Evolutionary conservation across 2,888 invertebrate species (phyloP).

Genomic region (Ischnus inquisitorius): DNA sequence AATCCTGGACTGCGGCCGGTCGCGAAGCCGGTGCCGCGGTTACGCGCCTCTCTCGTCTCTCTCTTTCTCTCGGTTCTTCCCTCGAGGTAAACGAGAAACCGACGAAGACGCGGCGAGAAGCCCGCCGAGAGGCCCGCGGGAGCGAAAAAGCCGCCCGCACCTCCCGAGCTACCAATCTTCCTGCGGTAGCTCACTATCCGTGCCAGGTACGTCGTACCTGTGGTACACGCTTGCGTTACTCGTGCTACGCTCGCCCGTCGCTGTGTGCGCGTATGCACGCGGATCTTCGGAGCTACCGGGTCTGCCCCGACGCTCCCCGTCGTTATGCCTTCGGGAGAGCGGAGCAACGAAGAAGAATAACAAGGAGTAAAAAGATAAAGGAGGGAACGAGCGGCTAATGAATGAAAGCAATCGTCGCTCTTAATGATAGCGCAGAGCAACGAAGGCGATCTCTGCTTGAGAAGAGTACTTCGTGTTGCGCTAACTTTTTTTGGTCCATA

Average conservation of each 20-base stretch:
- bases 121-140: constrained; percentile 14
- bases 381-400: constrained; percentile 77
- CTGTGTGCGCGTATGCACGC: constrained; percentile 19
- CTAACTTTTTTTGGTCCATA: too few relatives aligned
- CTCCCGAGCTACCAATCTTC: constrained; percentile 35
- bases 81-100: neutral
- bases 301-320: constrained; percentile 25
- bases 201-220: constrained; percentile 11
- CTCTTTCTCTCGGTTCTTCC: neutral
- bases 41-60: constrained; percentile 55
- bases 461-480: too few relatives aligned
- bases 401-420: constrained; percentile 77
- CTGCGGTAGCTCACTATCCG: constrained; percentile 34
- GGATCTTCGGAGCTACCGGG: constrained; percentile 53
- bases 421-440: constrained; percentile 22
- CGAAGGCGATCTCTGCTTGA: neutral
- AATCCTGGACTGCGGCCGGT: constrained; percentile 24
- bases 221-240: constrained; percentile 14
- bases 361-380: constrained; percentile 12
- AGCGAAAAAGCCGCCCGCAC: constrained; percentile 34
- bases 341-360: constrained; percentile 14
- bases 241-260: neutral
- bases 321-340: constrained; percentile 11
- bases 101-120: constrained; percentile 28
- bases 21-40: constrained; percentile 62